Base-by-base conservation (phyloP, 2,888 invertebrate genomes). In the Scaptomyza tumidula region DNA sequence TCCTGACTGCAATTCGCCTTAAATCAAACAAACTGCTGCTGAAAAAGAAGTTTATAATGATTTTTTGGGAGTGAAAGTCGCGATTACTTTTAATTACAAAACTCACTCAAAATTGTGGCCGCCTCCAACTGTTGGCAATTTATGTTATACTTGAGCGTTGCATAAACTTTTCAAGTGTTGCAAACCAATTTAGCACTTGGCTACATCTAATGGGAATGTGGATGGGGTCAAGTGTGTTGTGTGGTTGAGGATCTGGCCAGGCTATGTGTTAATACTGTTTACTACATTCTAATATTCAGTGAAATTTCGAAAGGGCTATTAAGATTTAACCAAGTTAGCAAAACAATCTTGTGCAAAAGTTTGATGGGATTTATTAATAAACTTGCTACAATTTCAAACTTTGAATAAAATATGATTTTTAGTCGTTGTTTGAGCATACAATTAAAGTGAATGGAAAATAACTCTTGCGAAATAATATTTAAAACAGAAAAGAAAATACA, bases 131-230 rank as follows among this genome's bases (percentile, higher is more conserved):
- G 75, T 44, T 61, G 59, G 83, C 77, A 88, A 86, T 83, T 83
- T 82, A 85, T 86, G 88, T 71, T 85, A 82, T 79, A 78, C 86
- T 82, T 73, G 86, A 70, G 69, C 63, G 58, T 55, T 69, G 81
- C 85, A 82, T 75, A 72, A 82, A 82, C 66, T 82, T 82, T 62
- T 62, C 71, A 85, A 82, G 82, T 86, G 81, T 71, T 58, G 81
- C 43, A 71, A 78, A 87, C 75, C 81, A 81, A 86, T 82, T 87
- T 82, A 63, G 78, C 87, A 87, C 85, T 87, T 84, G 87, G 85
- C 64, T 84, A 80, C 75, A 80, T 77, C 71, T 55, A 59, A 63
- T 63, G 55, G 31, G n/a, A 35, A 6, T n/a, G 19, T n/a, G 19
- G n/a, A 41, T 50, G 35, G n/a, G 63, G 78, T 71, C 77, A 73